These are phyloP conservation scores for Anseranas semipalmata DNA, from an alignment of 2,113 vertebrate species.

Conservation along the genomic window DNA sequence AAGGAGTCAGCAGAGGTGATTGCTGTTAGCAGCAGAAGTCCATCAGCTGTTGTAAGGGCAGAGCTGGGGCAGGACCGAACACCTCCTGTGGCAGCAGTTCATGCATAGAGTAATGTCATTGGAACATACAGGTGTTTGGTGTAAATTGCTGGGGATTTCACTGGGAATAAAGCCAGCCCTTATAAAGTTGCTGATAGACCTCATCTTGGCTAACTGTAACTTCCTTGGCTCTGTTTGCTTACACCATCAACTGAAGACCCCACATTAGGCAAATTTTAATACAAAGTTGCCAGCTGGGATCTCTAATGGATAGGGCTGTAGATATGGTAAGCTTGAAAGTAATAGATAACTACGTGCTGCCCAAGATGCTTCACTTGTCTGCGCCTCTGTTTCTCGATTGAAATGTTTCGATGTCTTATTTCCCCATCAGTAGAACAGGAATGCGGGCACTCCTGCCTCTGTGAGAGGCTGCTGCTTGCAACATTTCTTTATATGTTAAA, in stretches of 20 bases:
- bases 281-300: neutral
- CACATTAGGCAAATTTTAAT: neutral
- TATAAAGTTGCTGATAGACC: neutral
- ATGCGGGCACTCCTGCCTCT: neutral
- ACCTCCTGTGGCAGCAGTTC: neutral
- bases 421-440: neutral
- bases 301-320: neutral
- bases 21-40: neutral
- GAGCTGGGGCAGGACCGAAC: neutral
- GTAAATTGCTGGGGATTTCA: neutral
- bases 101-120: neutral
- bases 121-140: neutral
- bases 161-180: neutral
- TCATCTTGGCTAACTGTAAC: no score
- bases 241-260: neutral
- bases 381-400: neutral
- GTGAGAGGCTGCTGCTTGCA: neutral
- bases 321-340: neutral
- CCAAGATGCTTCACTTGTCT: neutral
- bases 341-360: neutral
- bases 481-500: neutral
- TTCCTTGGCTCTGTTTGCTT: neutral
- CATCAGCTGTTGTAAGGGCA: fast-evolving
- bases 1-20: neutral
- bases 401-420: neutral